Evolutionary conservation across 1,140 invertebrate genomes (phyloP), one percentile per base, ranked within the genome.

Genomic region (Apis cerana): DNA sequence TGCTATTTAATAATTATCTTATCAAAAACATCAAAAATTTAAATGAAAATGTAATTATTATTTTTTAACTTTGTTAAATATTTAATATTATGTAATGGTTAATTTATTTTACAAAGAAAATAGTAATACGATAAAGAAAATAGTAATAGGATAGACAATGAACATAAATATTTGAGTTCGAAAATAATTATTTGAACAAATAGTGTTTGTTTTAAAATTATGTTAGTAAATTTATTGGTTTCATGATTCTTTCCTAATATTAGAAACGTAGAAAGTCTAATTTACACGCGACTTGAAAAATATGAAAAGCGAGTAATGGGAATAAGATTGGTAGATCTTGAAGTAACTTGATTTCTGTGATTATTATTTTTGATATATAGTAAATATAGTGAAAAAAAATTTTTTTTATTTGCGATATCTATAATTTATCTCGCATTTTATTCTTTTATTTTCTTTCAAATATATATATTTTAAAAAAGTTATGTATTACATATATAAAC

Each of bases 261-360:
- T 27, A 27, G 48, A 33, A 65, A 52, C 62, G 64, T 80, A 68
- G 77, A 84, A 84, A 84, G 77, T 80, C 61, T 17, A 54, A 80
- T 83, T 83, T n/a, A 5, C 50, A 50, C 62, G 54, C 33, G 52
- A 7, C n/a, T 48, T n/a, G 48, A 54, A 62, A 75, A 69, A 54
- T 68, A 58, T 62, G 65, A 59, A 71, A 76, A 75, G 56, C 27
- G 11, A 64, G 56, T 17, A 48, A 50, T 54, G 72, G 21, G 83
- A 84, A 84, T 48, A 50, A 70, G 61, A 75, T 69, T 69, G 75
- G 75, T 71, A 23, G 58, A 74, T 33, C 74, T 74, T 8, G 21
- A 19, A 65, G 23, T 23, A 21, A 58, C 17, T 79, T 23, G 23
- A 58, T 11, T 79, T 13, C 17, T 27, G 72, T 64, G 48, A 72